These are phyloP conservation scores for Heliconius melpomene DNA, from an alignment of 1,140 invertebrate species.

Conservation along the genomic window DNA sequence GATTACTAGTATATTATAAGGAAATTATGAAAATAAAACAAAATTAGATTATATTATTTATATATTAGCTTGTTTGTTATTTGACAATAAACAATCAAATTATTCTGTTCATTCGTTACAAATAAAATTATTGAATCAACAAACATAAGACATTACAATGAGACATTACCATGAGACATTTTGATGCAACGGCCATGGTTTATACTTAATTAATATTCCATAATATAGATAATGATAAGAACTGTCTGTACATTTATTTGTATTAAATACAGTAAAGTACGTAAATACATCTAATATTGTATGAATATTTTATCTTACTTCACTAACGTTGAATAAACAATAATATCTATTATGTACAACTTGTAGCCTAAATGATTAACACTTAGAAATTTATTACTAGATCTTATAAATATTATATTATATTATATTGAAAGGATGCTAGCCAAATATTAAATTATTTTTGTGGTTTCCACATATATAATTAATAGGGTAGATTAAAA, in stretches of 20 bases:
- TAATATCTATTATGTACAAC: slow-evolving; percentile 42
- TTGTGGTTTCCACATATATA: neutral
- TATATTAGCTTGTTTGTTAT: slow-evolving; percentile 40
- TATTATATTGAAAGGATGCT: slow-evolving; percentile 2
- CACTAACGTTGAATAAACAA: slow-evolving; percentile 34
- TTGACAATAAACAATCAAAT: slow-evolving; percentile 42
- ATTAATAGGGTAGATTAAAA: neutral
- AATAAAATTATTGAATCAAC: slow-evolving; percentile 8
- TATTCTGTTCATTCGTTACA: slow-evolving; percentile 12
- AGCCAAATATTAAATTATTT: neutral
- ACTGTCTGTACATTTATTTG: slow-evolving; percentile 58
- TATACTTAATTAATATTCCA: slow-evolving; percentile 23
- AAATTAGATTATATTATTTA: slow-evolving; percentile 30
- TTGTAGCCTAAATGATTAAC: slow-evolving; percentile 34
- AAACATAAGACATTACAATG: slow-evolving; percentile 44
- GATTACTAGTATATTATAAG: too few species aligned
- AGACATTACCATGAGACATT: slow-evolving; percentile 23
- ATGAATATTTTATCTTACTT: slow-evolving; percentile 31
- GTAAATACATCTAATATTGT: slow-evolving; percentile 35
- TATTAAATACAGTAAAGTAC: slow-evolving; percentile 49
- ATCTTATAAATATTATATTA: neutral
- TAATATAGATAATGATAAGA: slow-evolving; percentile 35
- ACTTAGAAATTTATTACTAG: slow-evolving; percentile 30
- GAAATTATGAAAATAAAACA: slow-evolving; percentile 31
- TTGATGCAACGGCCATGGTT: slow-evolving; percentile 51